These are phyloP conservation scores for Tympanoctomys barrerae DNA, from an alignment of 2,797 vertebrate species.

Conservation along the genomic window DNA sequence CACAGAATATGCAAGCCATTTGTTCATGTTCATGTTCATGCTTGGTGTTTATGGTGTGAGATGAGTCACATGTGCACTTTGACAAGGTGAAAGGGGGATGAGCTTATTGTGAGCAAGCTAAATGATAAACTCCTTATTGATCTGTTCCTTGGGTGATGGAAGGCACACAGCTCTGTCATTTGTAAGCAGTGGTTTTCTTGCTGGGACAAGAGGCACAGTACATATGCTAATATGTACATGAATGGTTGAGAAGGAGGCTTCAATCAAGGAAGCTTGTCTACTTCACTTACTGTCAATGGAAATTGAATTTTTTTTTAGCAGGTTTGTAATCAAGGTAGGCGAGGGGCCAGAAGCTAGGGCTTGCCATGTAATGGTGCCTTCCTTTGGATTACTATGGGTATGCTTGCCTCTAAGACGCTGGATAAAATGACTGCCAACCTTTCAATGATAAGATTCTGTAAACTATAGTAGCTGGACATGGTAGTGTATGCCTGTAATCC, in stretches of 20 bases:
- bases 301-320: slow-evolving; percentile 19
- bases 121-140: slow-evolving; percentile 44
- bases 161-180: slow-evolving; percentile 50
- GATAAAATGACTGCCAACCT: neutral
- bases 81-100: slow-evolving; percentile 10
- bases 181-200: slow-evolving; percentile 24
- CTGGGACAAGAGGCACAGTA: slow-evolving; percentile 58
- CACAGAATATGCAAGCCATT: neutral
- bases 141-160: slow-evolving; percentile 39
- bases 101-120: neutral
- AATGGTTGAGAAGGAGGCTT: slow-evolving; percentile 35
- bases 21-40: neutral
- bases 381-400: neutral
- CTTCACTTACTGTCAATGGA: slow-evolving; percentile 56
- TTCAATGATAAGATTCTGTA: slow-evolving; percentile 40
- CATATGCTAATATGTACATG: slow-evolving; percentile 65
- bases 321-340: slow-evolving; percentile 32
- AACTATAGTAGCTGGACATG: neutral
- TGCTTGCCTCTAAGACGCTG: neutral
- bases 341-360: slow-evolving; percentile 4
- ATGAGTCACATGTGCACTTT: slow-evolving; percentile 3
- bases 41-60: neutral
- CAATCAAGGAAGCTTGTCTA: slow-evolving; percentile 55
- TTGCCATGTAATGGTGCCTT: neutral
- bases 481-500: neutral